These are phyloP conservation scores for Grapholita molesta DNA, from an alignment of 1,140 invertebrate species.

Conservation along the genomic window DNA sequence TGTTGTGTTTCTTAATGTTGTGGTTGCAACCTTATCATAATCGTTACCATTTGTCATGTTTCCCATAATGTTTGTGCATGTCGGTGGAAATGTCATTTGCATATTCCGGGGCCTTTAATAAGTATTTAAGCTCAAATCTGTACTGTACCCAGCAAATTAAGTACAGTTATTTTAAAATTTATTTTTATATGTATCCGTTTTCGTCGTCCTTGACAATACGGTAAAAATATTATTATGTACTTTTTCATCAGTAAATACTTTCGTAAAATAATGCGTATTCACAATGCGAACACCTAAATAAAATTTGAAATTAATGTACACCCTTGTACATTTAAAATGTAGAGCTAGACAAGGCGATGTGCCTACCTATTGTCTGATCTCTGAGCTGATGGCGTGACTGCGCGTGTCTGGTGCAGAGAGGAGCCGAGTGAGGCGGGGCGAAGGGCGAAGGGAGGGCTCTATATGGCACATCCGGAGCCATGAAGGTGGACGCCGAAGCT, in stretches of 20 bases:
- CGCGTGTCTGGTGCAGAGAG: constrained; percentile 56
- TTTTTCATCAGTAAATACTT: not conserved
- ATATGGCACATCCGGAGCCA: constrained; percentile 49
- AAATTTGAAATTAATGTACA: not conserved
- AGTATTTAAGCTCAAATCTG: not conserved
- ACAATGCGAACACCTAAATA: not conserved
- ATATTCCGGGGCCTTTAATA: not conserved
- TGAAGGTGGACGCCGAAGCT: constrained; percentile 64
- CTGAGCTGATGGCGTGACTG: constrained; percentile 38
- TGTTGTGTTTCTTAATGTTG: constrained; percentile 2
- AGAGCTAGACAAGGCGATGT: not conserved
- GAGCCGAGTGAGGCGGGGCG: constrained; percentile 33
- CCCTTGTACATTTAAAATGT: not conserved
- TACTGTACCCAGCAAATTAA: not conserved
- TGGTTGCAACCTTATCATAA: not conserved
- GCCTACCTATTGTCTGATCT: constrained; percentile 1
- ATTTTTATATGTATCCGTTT: no score
- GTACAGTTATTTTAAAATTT: not conserved
- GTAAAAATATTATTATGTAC: no score
- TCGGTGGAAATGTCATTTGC: constrained; percentile 21
- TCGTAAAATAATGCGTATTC: not conserved
- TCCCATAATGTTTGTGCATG: constrained; percentile 34
- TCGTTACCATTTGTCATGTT: constrained; percentile 14
- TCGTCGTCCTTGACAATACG: no score
- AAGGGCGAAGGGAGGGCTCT: constrained; percentile 33